phyloP scores from a whole-genome alignment of 2,113 vertebrate genomes.

The Sus scrofa region T2T-Sscrofa CM000824.6:161299001-161299500 shows the following conservation, averaged over 20 bases:
- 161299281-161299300: neutral
- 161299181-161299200: neutral
- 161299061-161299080: too few relatives aligned
- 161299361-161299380: neutral
- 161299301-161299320: neutral
- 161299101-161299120: too few relatives aligned
- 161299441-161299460: neutral
- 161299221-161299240: neutral
- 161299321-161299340: neutral
- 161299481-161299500: too few relatives aligned
- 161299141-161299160: conserved; percentile 8
- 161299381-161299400: neutral
- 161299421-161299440: neutral
- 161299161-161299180: neutral
- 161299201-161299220: neutral
- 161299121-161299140: too few relatives aligned
- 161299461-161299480: neutral
- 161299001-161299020: too few relatives aligned
- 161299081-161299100: too few relatives aligned
- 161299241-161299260: neutral
- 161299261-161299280: neutral
- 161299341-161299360: neutral
- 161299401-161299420: neutral
- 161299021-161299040: too few relatives aligned
- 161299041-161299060: too few relatives aligned